Evolutionary conservation across 2,113 vertebrate species (phyloP).

Genomic region (Chaetops frenatus): DNA sequence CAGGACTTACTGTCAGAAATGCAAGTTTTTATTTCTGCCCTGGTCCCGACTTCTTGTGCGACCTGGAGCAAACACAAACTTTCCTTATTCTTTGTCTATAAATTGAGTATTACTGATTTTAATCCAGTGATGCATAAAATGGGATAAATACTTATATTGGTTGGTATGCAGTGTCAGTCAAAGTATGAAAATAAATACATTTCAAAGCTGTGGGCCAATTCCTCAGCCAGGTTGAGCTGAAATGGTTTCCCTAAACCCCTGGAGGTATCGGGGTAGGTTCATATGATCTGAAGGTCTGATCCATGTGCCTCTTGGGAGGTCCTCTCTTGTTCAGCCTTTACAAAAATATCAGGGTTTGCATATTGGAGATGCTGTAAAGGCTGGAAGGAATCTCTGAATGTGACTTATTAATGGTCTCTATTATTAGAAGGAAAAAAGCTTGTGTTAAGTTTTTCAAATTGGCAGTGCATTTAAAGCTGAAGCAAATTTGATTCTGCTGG

Average conservation of each 20-base stretch:
- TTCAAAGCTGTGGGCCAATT: not conserved
- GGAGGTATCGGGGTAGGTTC: not conserved
- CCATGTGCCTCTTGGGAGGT: not conserved
- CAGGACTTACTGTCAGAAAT: not conserved
- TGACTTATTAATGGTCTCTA: constrained; percentile 35
- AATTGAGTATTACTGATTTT: not conserved
- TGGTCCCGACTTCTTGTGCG: not conserved
- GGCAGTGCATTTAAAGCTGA: constrained; percentile 24
- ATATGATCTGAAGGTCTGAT: not conserved
- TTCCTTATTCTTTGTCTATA: not conserved
- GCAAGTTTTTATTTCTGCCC: not conserved
- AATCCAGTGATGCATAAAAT: not conserved
- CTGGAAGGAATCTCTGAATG: constrained; percentile 1
- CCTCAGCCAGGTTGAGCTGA: not conserved
- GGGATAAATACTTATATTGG: not conserved
- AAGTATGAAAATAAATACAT: not conserved
- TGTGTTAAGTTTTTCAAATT: constrained; percentile 45
- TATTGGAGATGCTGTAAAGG: not conserved
- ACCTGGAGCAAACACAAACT: not conserved
- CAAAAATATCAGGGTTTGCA: not conserved
- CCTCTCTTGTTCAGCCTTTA: not conserved
- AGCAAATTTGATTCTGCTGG: constrained; percentile 32
- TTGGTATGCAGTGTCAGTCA: not conserved
- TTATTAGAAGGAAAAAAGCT: constrained; percentile 4
- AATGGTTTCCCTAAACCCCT: not conserved